These are phyloP conservation scores for Manis crassicaudata DNA, from an alignment of 2,797 vertebrate species.

Conservation along the genomic window DNA sequence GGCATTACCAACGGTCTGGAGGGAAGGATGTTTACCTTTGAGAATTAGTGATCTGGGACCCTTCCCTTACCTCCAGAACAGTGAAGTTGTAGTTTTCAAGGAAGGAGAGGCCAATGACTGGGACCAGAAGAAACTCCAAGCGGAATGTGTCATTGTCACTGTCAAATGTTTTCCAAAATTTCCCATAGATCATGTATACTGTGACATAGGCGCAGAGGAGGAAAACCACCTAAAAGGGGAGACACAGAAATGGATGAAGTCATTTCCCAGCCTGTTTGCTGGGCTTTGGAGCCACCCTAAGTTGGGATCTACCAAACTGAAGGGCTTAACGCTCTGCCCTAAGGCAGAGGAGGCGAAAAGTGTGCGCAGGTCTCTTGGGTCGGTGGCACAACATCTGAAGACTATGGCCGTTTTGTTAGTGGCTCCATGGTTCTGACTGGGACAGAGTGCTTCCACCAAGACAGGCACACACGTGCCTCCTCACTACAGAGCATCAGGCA, in stretches of 20 bases:
- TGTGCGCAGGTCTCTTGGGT: not conserved
- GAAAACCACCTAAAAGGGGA: slow-evolving; percentile 92
- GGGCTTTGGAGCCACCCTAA: not conserved
- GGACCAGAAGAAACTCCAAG: slow-evolving; percentile 95
- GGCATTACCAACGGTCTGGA: not conserved
- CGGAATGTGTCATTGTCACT: slow-evolving; percentile 95
- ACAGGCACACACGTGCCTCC: not conserved
- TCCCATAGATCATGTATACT: slow-evolving; percentile 94
- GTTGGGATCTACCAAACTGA: not conserved
- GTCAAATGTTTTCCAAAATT: slow-evolving; percentile 91
- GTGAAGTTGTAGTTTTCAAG: slow-evolving; percentile 95
- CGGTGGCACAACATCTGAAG: not conserved
- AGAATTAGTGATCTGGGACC: not conserved
- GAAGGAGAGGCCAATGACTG: slow-evolving; percentile 94
- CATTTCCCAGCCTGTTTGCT: not conserved
- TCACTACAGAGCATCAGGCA: not conserved
- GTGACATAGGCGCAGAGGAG: slow-evolving; percentile 93
- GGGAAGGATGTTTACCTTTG: not conserved
- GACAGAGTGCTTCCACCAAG: not conserved
- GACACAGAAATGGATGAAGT: not conserved
- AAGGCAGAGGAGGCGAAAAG: not conserved
- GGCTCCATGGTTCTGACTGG: not conserved
- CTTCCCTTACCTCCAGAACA: slow-evolving; percentile 91
- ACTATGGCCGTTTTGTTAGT: not conserved
- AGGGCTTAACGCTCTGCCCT: too few relatives aligned